Base-by-base conservation (phyloP, 2,888 invertebrate genomes). In the Paralinhomoeus sp. region DNA sequence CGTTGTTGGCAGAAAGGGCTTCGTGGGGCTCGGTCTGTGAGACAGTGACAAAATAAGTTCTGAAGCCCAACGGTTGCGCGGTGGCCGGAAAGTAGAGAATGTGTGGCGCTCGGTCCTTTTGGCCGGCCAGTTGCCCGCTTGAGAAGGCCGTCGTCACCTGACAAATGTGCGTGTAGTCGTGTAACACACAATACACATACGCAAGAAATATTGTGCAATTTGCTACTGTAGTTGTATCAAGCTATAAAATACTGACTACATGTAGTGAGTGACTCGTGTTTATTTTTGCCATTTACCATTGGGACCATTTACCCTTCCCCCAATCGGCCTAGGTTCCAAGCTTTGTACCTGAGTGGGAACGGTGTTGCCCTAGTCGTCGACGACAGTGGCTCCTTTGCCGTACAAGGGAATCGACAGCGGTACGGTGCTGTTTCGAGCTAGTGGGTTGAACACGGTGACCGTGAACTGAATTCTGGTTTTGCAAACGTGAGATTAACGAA, bases 391-490 rank as follows among this genome's bases (percentile, higher is more conserved):
- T 3, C 35, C 22, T 41, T 42, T 40, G 1, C 39, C 41, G 40
- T 54, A 49, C 43, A 43, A 50, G 21, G 57, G 57, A n/a, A 57
- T 45, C 9, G 50, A 45, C 7, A 56, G 37, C n/a, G 40, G 33
- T 23, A 42, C 42, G 2, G 42, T 43, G n/a, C 47, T 20, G 1
- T 37, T n/a, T 15, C 47, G 46, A 1, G 47, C 47, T 21, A 47
- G 47, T 13, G 50, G 45, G 40, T 57, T 60, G 50, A 57, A 57
- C 3, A 57, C 43, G 1, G 54, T 56, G 2, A 57, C 47, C 1
- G 51, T 45, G 41, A 53, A 52, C 23, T 49, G 37, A 18, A 40
- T 12, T 27, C 7, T 5, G 7, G 36, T 5, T 12, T 17, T 18
- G 36, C 5, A 17, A 36, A 20, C 20, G n/a, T n/a, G n/a, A n/a